A percentile compares a stretch with the other conserved stretches of the same genome.
Evolutionary conservation across 2,888 invertebrate species (phyloP).

Genomic region (Cosmia trapezina): DNA sequence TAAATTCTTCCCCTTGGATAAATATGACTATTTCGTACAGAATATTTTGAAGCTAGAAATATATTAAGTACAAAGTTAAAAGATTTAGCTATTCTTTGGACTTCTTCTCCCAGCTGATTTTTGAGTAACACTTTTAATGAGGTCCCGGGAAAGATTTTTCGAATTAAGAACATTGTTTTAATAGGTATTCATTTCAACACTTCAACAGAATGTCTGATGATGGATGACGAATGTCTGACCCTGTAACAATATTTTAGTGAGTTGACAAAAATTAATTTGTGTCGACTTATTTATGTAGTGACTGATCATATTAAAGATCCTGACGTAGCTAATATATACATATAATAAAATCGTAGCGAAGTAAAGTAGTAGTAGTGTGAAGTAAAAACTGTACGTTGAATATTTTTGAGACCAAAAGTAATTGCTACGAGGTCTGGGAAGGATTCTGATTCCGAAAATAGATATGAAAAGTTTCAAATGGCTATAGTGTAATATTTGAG

Average conservation of each 20-base stretch:
- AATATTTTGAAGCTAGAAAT: constrained; percentile 27
- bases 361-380: no score
- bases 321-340: neutral
- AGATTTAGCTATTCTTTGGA: constrained; percentile 15
- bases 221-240: neutral
- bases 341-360: no score
- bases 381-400: no score
- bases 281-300: neutral
- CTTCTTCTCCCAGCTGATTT: constrained; percentile 4
- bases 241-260: neutral
- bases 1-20: constrained; percentile 10
- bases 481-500: no score
- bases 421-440: no score
- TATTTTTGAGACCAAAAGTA: no score
- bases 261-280: neutral
- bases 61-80: constrained; percentile 4
- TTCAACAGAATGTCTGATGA: neutral
- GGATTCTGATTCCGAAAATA: no score
- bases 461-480: no score
- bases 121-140: neutral
- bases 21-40: constrained; percentile 7
- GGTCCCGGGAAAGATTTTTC: neutral
- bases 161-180: neutral
- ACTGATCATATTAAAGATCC: neutral
- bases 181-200: neutral